Evolutionary conservation across 1,140 invertebrate species (phyloP).

Genomic region (Hyles euphorbiae): DNA sequence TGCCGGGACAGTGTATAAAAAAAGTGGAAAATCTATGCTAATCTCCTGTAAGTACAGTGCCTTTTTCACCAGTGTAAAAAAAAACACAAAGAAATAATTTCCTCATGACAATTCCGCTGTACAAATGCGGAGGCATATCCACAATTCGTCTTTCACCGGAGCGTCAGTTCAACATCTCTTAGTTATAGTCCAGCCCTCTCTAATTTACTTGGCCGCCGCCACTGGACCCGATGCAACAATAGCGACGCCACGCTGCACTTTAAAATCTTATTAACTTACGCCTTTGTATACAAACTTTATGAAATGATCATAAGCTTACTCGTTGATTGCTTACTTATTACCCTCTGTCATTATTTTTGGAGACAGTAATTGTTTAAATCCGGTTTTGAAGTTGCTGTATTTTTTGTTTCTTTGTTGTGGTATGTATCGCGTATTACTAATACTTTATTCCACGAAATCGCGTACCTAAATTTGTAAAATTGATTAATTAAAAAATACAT

Average conservation of each 20-base stretch:
- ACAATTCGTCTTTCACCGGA: constrained; percentile 23
- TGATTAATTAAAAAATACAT: too few species aligned
- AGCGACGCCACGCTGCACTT: constrained; percentile 16
- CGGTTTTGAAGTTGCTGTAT: too few species aligned
- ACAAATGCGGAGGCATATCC: constrained; percentile 23
- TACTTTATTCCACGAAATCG: too few species aligned
- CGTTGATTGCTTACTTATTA: too few species aligned
- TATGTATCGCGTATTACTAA: too few species aligned
- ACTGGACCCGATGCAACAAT: constrained; percentile 35
- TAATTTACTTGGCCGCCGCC: constrained; percentile 59
- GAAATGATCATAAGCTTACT: constrained; percentile 1
- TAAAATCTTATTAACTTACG: constrained; percentile 15
- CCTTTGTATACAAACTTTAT: constrained; percentile 3
- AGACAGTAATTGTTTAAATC: not conserved
- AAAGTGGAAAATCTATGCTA: too few species aligned
- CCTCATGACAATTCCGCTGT: not conserved
- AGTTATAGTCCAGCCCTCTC: constrained; percentile 58
- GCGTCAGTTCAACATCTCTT: constrained; percentile 50
- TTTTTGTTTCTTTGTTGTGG: too few species aligned
- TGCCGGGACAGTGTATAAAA: too few species aligned
- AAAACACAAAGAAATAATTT: not conserved
- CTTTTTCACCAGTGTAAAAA: too few species aligned
- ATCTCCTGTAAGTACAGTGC: too few species aligned
- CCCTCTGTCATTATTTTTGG: not conserved
- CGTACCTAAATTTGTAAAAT: too few species aligned